These are phyloP conservation scores for Riparia riparia DNA, from an alignment of 2,113 vertebrate genomes.

Conservation along the genomic window DNA sequence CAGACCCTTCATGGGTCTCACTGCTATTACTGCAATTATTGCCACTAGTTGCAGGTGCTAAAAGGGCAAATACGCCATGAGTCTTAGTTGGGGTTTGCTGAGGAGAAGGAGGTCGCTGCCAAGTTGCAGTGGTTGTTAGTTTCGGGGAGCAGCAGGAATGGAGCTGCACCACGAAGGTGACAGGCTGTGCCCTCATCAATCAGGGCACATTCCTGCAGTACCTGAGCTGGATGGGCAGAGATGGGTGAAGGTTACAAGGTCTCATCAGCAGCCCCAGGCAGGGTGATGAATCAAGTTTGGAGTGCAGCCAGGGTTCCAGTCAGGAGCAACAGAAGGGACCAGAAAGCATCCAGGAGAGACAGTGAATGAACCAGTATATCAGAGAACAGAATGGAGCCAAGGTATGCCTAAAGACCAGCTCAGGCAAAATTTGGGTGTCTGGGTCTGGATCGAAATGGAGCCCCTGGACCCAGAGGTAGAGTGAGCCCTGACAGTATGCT, in stretches of 20 bases:
- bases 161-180: neutral
- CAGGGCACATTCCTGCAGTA: neutral
- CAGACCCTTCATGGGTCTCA: neutral
- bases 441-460: neutral
- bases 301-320: neutral
- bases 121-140: neutral
- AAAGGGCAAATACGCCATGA: neutral
- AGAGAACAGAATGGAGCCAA: rapidly evolving
- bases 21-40: neutral
- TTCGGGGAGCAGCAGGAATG: neutral
- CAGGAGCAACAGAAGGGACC: neutral
- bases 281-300: neutral
- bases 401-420: neutral
- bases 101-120: neutral
- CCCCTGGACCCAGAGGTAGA: neutral
- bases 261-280: neutral
- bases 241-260: neutral
- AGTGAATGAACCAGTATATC: neutral
- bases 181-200: neutral
- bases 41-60: neutral
- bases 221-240: neutral
- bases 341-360: neutral
- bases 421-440: neutral
- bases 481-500: neutral
- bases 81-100: neutral